Evolutionary conservation across 1,140 invertebrate genomes (phyloP), one percentile per base, ranked within the genome.

Genomic region (Megalonaias nervosa): DNA sequence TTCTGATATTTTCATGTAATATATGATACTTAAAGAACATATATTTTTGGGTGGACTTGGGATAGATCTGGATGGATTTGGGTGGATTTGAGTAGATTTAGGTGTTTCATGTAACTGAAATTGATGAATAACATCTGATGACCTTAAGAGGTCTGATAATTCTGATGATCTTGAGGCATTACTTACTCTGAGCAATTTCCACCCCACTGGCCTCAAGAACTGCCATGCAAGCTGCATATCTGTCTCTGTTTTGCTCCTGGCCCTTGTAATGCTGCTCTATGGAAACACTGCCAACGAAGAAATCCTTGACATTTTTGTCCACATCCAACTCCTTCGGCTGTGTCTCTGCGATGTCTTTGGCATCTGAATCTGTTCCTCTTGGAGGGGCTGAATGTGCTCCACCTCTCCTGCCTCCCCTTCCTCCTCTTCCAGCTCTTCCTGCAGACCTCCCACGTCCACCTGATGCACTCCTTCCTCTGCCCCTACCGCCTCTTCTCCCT

Each of bases 171-270:
- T 11, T 48, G 4, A 0, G 38, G 38, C 38, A 48, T 6, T 48
- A 86, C 87, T 86, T 82, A 90, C 88, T 90, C 70, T 87, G 84
- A 31, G 85, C 81, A n/a, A 89, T 80, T n/a, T 86, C 84, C 26
- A 91, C 85, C 1, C 85, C 86, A 72, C 83, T 88, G 38, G 84
- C 82, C 71, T 85, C 26, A 19, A 90, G 72, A 12, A 86, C 83
- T 13, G 85, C 82, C 73, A 91, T 78, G 0, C 81, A 84, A 13
- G 90, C 88, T 38, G 84, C 81, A 73, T 91, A 91, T 70, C 85
- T 81, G 17, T 82, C 71, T 21, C 81, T 75, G 78, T 91, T 88
- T 61, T 83, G 69, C 4, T 83, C 77, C 69, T 91, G 90, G 1
- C 84, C 90, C 6, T 84, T 79, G 71, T 83, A 81, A 72, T 91